A percentile compares a stretch with the other conserved stretches of the same genome.
These are phyloP conservation scores for Chironomus tepperi DNA, from an alignment of 1,140 invertebrate genomes.

Conservation along the genomic window DNA sequence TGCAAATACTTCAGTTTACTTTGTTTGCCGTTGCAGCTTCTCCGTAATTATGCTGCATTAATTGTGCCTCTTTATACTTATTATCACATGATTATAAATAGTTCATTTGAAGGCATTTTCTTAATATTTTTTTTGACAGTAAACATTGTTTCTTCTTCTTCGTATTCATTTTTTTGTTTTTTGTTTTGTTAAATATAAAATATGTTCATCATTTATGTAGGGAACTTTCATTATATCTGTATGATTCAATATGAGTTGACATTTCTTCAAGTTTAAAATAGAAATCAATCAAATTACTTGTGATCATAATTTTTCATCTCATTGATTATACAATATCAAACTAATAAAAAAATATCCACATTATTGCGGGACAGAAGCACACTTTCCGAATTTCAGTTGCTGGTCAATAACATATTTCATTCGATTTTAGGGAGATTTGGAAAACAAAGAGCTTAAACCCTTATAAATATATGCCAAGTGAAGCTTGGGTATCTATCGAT, in stretches of 20 bases:
- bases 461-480: no score
- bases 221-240: conserved; percentile 13
- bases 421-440: no score
- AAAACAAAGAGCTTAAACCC: no score
- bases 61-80: not conserved
- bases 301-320: no score
- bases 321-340: no score
- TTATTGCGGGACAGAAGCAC: no score
- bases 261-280: not conserved
- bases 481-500: no score
- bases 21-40: not conserved
- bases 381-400: no score
- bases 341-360: no score
- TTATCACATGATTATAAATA: conserved; percentile 9
- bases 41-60: not conserved
- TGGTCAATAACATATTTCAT: no score
- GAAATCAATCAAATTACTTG: no score
- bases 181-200: not conserved
- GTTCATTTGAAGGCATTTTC: not conserved
- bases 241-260: not conserved
- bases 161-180: not conserved
- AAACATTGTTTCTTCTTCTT: not conserved
- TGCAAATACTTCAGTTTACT: not conserved
- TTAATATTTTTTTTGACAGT: not conserved
- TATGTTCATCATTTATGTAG: not conserved